Evolutionary conservation across 2,888 invertebrate species (phyloP).

Genomic region (Saturnia japonica): DNA sequence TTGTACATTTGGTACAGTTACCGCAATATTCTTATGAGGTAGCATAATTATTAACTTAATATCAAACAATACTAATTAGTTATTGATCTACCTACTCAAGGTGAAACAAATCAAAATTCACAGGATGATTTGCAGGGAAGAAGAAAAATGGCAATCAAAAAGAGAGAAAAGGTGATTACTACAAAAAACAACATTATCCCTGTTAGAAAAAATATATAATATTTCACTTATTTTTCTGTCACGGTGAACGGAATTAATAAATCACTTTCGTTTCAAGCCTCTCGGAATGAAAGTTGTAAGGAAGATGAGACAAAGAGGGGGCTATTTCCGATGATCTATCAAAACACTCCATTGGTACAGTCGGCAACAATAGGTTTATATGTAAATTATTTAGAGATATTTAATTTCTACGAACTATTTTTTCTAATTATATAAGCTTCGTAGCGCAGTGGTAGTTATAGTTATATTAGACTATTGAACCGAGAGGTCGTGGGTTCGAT

Average conservation of each 20-base stretch:
- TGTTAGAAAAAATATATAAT: conserved; percentile 27
- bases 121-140: neutral
- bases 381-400: conserved; percentile 16
- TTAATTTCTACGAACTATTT: no score
- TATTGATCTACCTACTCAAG: neutral
- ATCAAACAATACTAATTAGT: no score
- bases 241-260: conserved; percentile 46
- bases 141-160: neutral
- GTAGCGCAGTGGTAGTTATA: no score
- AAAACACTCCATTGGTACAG: conserved; percentile 46
- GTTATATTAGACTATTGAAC: no score
- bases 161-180: conserved; percentile 2
- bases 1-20: no score
- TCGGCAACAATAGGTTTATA: conserved; percentile 36
- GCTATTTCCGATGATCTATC: conserved; percentile 58
- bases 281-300: conserved; percentile 43
- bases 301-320: conserved; percentile 48
- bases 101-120: neutral
- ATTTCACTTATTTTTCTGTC: conserved; percentile 45
- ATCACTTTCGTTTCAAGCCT: conserved; percentile 42
- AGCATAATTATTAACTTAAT: no score
- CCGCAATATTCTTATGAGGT: no score
- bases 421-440: no score
- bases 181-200: conserved; percentile 20
- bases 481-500: no score